phyloP scores from a whole-genome alignment of 2,888 invertebrate species.

The Gnatocerus cornutus region DNA sequence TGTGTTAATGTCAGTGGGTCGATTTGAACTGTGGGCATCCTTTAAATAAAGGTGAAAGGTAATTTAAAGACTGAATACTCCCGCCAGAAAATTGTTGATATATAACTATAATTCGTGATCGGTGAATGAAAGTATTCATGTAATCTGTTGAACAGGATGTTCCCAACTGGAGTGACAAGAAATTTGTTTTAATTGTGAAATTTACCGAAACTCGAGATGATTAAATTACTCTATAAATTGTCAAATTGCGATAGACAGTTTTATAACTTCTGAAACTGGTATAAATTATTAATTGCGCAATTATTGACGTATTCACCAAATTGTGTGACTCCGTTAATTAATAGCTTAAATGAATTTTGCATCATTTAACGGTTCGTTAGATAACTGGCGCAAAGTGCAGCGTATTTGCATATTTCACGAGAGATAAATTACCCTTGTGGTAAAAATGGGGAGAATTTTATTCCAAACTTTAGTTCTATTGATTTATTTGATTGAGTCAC shows the following conservation, averaged over 20 bases:
- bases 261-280: background rate
- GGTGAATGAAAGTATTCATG: conserved; percentile 41
- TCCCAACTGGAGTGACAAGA: background rate
- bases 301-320: conserved; percentile 15
- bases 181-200: conserved; percentile 19
- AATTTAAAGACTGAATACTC: conserved; percentile 36
- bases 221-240: background rate
- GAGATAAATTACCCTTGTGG: too few species aligned
- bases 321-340: conserved; percentile 5
- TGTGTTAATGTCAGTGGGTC: conserved; percentile 55
- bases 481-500: too few species aligned
- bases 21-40: conserved; percentile 36
- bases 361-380: background rate
- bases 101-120: conserved; percentile 25
- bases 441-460: too few species aligned
- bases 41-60: conserved; percentile 62
- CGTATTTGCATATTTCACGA: background rate
- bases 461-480: too few species aligned
- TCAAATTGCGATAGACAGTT: conserved; percentile 8
- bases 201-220: conserved; percentile 4
- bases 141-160: conserved; percentile 17
- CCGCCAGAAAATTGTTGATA: conserved; percentile 23
- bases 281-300: conserved; percentile 19
- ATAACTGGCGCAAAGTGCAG: background rate
- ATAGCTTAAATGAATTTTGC: too few species aligned